These are phyloP conservation scores for Lasioglossum albipes DNA, from an alignment of 1,140 invertebrate genomes.

Conservation along the genomic window DNA sequence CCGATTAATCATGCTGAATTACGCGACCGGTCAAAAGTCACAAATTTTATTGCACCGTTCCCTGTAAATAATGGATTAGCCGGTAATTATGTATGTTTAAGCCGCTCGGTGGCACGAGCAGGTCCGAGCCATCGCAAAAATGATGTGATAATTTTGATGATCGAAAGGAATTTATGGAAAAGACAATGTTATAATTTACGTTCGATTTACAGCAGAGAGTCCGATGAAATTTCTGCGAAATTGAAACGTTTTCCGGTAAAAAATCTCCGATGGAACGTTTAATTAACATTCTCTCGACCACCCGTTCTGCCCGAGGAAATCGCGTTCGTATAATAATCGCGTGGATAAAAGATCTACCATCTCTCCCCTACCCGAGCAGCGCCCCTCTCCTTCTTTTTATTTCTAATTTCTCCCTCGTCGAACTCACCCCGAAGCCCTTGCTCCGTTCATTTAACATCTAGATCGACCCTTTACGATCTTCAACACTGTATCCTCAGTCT, in stretches of 20 bases:
- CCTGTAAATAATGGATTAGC: no score
- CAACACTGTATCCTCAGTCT: background rate
- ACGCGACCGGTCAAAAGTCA: background rate
- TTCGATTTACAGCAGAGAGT: background rate
- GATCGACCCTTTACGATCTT: conserved; percentile 10
- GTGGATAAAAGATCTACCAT: background rate
- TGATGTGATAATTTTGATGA: no score
- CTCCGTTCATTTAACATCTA: background rate
- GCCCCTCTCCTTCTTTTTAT: background rate
- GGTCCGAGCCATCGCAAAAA: no score
- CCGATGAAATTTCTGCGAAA: conserved; percentile 17
- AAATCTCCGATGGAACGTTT: conserved; percentile 20
- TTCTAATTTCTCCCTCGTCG: no score
- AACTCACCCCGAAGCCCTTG: no score
- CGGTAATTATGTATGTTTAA: no score
- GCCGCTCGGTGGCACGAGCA: no score
- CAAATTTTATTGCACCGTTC: background rate
- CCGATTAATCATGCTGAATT: no score
- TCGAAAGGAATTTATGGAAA: no score
- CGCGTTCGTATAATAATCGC: conserved; percentile 18
- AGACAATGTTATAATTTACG: background rate
- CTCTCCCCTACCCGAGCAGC: no score
- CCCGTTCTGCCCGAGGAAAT: background rate
- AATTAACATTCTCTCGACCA: conserved; percentile 37
- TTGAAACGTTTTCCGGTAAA: conserved; percentile 16